phyloP scores from a whole-genome alignment of 2,797 vertebrate genomes.

The Alauda arvensis region DNA sequence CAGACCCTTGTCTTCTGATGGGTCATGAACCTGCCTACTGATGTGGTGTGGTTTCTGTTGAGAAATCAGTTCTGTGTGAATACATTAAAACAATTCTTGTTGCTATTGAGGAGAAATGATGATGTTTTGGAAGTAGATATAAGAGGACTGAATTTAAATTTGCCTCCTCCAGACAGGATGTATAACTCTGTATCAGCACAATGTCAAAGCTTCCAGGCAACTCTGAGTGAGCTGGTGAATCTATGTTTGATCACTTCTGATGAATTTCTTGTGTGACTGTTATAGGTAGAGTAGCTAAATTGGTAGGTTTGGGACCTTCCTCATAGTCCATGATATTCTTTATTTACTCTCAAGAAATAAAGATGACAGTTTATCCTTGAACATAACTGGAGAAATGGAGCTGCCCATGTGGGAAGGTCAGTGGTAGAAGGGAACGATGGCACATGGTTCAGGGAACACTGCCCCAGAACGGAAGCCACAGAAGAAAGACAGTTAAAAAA shows the following conservation, averaged over 20 bases:
- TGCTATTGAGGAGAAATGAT: background rate
- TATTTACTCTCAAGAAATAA: background rate
- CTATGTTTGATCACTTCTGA: background rate
- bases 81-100: background rate
- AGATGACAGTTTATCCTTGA: background rate
- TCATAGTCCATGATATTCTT: background rate
- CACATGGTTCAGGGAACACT: no score
- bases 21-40: background rate
- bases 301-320: background rate
- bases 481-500: background rate
- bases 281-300: background rate
- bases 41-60: background rate
- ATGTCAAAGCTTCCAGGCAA: background rate
- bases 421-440: background rate
- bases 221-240: background rate
- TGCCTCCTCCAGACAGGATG: background rate
- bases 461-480: background rate
- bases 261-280: background rate
- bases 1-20: background rate
- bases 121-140: background rate
- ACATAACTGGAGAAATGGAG: background rate
- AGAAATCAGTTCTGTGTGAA: background rate
- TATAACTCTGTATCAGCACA: background rate
- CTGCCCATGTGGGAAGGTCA: background rate
- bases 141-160: background rate